phyloP scores from a whole-genome alignment of 2,888 invertebrate species.

The Himalopsyche anomala region DNA sequence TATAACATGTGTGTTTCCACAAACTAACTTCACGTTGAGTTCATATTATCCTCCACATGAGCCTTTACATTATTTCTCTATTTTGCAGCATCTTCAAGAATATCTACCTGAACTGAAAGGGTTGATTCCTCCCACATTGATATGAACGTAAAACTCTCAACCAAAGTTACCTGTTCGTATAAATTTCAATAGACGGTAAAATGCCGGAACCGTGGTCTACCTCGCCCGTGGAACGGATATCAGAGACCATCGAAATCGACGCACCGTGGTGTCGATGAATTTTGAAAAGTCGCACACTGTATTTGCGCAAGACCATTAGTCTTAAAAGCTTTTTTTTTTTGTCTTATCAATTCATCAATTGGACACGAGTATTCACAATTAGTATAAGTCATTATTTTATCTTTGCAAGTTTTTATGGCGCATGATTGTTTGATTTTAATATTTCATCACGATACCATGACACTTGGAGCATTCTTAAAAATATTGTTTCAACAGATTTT shows the following conservation, averaged over 20 bases:
- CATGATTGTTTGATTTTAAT: too few relatives aligned
- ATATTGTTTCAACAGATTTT: too few relatives aligned
- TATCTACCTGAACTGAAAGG: not conserved
- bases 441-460: too few relatives aligned
- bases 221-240: not conserved
- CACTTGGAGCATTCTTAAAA: too few relatives aligned
- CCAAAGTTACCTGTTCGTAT: conserved; percentile 19
- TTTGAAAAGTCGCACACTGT: not conserved
- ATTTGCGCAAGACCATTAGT: conserved; percentile 10
- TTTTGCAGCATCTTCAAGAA: not conserved
- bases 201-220: not conserved
- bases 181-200: not conserved
- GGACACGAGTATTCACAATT: too few relatives aligned
- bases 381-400: too few relatives aligned
- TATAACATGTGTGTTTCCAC: too few relatives aligned
- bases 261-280: not conserved
- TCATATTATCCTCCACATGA: too few relatives aligned
- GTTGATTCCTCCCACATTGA: not conserved
- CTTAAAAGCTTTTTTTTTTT: not conserved
- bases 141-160: not conserved
- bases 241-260: not conserved
- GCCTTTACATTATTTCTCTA: too few relatives aligned
- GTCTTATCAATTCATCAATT: not conserved
- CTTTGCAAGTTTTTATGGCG: too few relatives aligned
- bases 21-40: too few relatives aligned